Conservation (phyloP, 2,113 vertebrate species). For the Alexandromys fortis region DNA sequence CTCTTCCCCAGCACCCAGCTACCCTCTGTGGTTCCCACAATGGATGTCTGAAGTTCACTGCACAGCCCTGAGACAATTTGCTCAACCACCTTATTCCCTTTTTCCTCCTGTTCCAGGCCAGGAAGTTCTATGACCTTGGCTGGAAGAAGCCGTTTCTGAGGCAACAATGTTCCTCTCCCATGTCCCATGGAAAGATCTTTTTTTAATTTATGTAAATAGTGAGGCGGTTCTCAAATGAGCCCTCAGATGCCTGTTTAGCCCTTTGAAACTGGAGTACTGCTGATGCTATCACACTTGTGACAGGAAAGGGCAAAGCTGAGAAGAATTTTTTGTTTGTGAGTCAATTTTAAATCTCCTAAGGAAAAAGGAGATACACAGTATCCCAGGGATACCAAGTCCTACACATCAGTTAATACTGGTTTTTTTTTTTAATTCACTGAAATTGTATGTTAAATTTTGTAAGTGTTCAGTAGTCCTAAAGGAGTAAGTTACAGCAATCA, state of each 20-base stretch:
- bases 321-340: neutral
- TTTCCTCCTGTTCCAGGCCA: neutral
- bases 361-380: neutral
- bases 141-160: neutral
- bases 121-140: neutral
- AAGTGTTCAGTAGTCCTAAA: slow-evolving; percentile 4
- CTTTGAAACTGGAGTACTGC: neutral
- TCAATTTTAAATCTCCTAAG: slow-evolving; percentile 6
- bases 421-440: neutral
- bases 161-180: neutral
- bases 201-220: neutral
- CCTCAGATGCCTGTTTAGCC: slow-evolving; percentile 38
- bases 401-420: neutral
- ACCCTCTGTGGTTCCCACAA: neutral
- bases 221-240: neutral
- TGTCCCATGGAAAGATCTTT: neutral
- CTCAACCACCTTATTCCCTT: neutral
- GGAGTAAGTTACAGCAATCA: neutral
- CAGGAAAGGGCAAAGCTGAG: neutral
- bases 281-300: neutral
- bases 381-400: neutral
- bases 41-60: neutral
- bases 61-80: neutral
- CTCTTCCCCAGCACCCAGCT: neutral
- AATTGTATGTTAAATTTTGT: neutral